Percentiles rank a stretch among this genome's conserved stretches.
Evolutionary conservation across 2,888 invertebrate species (phyloP).

Genomic region (Chironomus tentans): DNA sequence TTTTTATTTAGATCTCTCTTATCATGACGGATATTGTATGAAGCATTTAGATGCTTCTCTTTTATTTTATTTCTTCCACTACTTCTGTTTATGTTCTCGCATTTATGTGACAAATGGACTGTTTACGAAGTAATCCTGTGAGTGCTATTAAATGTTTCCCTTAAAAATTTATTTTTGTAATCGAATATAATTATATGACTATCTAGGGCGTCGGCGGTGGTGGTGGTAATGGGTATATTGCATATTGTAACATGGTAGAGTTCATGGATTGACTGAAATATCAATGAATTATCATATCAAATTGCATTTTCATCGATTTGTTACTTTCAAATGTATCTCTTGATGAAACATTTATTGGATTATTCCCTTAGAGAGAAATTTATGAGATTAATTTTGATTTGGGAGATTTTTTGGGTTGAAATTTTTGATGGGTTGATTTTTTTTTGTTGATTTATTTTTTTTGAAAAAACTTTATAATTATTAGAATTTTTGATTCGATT

Average conservation of each 20-base stretch:
- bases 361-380: neutral
- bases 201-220: too few relatives aligned
- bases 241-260: neutral
- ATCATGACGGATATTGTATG: neutral
- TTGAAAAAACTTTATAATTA: too few relatives aligned
- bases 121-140: neutral
- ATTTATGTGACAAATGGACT: slow-evolving; percentile 18
- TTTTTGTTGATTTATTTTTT: too few relatives aligned
- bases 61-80: neutral
- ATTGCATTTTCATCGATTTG: neutral
- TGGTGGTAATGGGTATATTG: neutral
- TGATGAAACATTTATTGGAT: neutral
- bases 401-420: too few relatives aligned
- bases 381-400: too few relatives aligned
- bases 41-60: neutral
- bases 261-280: neutral
- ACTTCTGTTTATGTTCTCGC: neutral
- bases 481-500: too few relatives aligned
- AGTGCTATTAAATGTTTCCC: neutral
- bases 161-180: neutral
- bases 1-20: neutral
- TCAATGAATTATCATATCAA: neutral
- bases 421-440: too few relatives aligned
- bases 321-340: neutral
- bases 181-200: neutral